Base-by-base conservation (phyloP, 2,888 invertebrate species). In the Mesorhabditis sp. region DNA sequence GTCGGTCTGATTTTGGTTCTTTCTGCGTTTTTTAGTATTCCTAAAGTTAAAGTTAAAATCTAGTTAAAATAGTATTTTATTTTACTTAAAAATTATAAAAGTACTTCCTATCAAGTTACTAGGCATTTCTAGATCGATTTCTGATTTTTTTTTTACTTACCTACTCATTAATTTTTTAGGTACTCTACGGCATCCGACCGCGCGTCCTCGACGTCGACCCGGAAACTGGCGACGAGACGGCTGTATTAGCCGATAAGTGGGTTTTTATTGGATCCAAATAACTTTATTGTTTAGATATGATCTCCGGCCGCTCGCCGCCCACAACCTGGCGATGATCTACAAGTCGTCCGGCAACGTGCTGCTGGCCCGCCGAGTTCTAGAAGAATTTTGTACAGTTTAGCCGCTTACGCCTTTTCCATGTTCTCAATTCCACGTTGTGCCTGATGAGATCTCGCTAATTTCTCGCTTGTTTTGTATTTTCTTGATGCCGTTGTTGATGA, bases 271-370 rank as follows among this genome's bases (percentile, higher is more conserved):
- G 58, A 50, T 13, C 6, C 6, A 50, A 50, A 6, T 50, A 65
- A 13, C 5, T 28, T 10, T 1, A 6, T 6, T 6, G 4, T 65
- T 43, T 58, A 76, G 70, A 43, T 85, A 80, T 70, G 82, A 83
- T 71, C 72, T 84, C 44, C 73, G 76, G 63, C 79, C 76, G 10
- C 73, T 81, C 70, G 82, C 85, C 41, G 86, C 86, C 5, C 84
- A 86, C 74, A 86, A 86, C 67, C 73, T 86, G 61, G 80, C 84
- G 5, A 69, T 82, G 44, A 84, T 86, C 66, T 86, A 85, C 72
- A 74, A 80, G 43, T 71, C 76, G n/a, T 80, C 79, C 70, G 83
- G 83, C 64, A 86, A 86, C 67, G 67, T 72, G 4, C 70, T 69
- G 13, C 71, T 82, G 41, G 86, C 86, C 5, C 66, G 81, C 43